Evolutionary conservation across 2,888 invertebrate species (phyloP).

Genomic region (Xylophagus ater): DNA sequence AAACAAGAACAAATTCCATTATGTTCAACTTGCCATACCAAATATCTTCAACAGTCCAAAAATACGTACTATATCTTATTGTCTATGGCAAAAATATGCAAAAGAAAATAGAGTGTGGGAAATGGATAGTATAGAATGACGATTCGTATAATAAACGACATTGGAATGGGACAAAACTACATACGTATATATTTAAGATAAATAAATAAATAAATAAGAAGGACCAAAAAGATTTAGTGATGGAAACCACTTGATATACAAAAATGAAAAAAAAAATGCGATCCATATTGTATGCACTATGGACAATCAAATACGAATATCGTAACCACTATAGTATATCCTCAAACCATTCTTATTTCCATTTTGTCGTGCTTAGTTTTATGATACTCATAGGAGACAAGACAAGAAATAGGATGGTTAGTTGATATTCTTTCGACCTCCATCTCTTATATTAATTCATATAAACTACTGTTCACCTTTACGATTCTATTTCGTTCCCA

Average conservation of each 20-base stretch:
- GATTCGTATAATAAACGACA: too few species aligned
- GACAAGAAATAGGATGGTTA: slow-evolving; percentile 12
- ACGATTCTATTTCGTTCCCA: too few species aligned
- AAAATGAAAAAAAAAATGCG: slow-evolving; percentile 2
- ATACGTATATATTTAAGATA: slow-evolving; percentile 11
- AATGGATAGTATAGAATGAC: too few species aligned
- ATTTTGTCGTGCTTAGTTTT: slow-evolving; percentile 11
- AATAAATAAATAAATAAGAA: slow-evolving; percentile 13
- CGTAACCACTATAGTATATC: slow-evolving; percentile 9
- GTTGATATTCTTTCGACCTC: slow-evolving; percentile 1
- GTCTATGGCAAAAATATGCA: slow-evolving; percentile 10
- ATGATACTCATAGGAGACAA: slow-evolving; percentile 10
- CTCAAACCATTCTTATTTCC: slow-evolving; percentile 13
- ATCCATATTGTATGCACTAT: not conserved
- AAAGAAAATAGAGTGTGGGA: too few species aligned
- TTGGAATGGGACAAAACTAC: too few species aligned
- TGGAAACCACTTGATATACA: slow-evolving; percentile 10
- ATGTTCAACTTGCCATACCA: slow-evolving; percentile 6
- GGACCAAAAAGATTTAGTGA: slow-evolving; percentile 6
- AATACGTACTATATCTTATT: too few species aligned
- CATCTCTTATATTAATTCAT: not conserved
- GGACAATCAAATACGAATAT: slow-evolving; percentile 9
- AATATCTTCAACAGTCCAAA: slow-evolving; percentile 1
- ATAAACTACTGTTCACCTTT: too few species aligned
- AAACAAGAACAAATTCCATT: slow-evolving; percentile 15